A percentile compares a stretch with the other conserved stretches of the same genome.
Conservation (phyloP, 2,888 invertebrate genomes). For the Prenolepis imparis region DNA sequence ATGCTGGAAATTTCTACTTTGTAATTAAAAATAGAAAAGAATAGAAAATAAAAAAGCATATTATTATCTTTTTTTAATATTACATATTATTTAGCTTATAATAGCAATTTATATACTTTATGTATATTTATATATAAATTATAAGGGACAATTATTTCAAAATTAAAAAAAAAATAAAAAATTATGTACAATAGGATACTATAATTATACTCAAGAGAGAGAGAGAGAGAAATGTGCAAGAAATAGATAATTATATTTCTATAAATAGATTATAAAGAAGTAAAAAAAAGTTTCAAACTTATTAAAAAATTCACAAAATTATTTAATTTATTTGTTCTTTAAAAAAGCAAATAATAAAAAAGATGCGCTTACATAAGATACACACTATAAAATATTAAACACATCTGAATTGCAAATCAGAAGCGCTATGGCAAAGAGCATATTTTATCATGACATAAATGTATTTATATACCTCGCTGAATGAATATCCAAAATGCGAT, state of each 20-base stretch:
- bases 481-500: neutral
- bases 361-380: neutral
- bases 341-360: neutral
- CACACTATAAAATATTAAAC: neutral
- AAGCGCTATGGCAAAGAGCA: neutral
- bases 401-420: constrained; percentile 11
- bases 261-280: no score
- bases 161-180: no score
- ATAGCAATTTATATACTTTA: neutral
- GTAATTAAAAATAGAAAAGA: neutral
- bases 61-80: neutral
- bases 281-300: no score
- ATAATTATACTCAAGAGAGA: no score
- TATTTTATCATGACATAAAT: neutral
- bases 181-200: no score
- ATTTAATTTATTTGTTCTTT: neutral
- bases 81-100: neutral
- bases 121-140: neutral
- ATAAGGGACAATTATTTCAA: no score
- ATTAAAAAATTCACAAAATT: neutral
- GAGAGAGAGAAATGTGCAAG: no score
- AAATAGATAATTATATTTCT: no score
- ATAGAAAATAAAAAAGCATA: neutral
- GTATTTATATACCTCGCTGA: neutral
- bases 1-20: neutral